phyloP scores from a whole-genome alignment of 2,113 vertebrate genomes.

The Chaetura pelagica region DNA sequence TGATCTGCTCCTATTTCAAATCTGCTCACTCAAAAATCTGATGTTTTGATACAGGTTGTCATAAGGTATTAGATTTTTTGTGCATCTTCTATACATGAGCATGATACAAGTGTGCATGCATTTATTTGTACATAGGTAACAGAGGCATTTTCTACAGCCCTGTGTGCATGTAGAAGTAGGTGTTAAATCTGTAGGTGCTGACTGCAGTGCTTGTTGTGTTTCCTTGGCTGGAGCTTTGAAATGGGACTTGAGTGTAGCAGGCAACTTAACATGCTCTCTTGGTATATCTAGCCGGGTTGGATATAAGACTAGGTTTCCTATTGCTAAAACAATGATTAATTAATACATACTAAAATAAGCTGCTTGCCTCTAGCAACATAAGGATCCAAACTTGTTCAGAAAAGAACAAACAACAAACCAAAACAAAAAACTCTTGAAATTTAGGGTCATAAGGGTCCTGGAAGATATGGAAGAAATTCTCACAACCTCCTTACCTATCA shows the following conservation, averaged over 20 bases:
- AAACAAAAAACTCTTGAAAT: background rate
- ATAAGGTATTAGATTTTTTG: background rate
- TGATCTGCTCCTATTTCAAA: slow-evolving; percentile 27
- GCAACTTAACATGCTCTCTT: background rate
- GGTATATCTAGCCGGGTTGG: background rate
- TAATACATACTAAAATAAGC: background rate
- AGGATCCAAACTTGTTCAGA: background rate
- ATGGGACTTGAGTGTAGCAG: background rate
- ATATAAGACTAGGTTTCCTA: background rate
- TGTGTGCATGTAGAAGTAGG: background rate
- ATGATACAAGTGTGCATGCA: background rate
- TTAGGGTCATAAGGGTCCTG: background rate
- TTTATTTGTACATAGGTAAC: background rate
- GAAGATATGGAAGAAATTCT: background rate
- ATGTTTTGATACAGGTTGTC: slow-evolving; percentile 69
- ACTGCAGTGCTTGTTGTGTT: background rate
- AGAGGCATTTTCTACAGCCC: background rate
- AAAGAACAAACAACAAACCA: background rate
- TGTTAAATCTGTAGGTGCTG: background rate
- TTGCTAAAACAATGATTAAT: background rate
- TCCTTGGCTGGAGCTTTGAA: background rate
- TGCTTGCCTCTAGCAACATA: background rate
- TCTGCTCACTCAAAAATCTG: slow-evolving; percentile 61
- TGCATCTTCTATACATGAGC: background rate
- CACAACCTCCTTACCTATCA: background rate